These are phyloP conservation scores for Delichon dasypus DNA, from an alignment of 2,797 vertebrate genomes.

Conservation along the genomic window DNA sequence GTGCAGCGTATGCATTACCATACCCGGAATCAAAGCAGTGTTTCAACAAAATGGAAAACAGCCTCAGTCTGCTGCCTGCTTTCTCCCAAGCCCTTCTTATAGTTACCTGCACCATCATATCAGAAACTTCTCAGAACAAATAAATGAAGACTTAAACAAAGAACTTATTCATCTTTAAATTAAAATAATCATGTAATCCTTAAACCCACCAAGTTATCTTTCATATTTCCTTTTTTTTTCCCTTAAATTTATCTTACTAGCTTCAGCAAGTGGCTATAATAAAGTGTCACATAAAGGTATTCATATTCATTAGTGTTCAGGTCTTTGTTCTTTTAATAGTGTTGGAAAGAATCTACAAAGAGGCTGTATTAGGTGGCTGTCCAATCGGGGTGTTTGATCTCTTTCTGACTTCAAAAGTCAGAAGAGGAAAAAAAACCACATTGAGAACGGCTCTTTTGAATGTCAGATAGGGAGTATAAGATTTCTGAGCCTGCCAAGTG, in stretches of 20 bases:
- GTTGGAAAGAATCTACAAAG: conserved; percentile 74
- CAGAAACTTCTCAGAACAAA: conserved; percentile 59
- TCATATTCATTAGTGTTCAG: conserved; percentile 72
- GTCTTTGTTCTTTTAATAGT: conserved; percentile 77
- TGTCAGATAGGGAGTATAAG: conserved; percentile 66
- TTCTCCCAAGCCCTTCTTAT: neutral
- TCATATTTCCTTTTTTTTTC: conserved; percentile 42
- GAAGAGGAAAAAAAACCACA: conserved; percentile 3
- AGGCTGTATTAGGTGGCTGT: conserved; percentile 76
- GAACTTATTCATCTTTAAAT: conserved; percentile 54
- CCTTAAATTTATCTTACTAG: conserved; percentile 51
- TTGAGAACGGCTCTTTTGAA: conserved; percentile 72
- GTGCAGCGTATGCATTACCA: neutral
- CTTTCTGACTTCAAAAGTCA: conserved; percentile 67
- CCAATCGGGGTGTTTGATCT: conserved; percentile 74
- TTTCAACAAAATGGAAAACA: neutral
- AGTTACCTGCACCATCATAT: conserved; percentile 2
- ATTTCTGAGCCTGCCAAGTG: conserved; percentile 76
- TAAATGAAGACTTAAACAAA: conserved; percentile 62
- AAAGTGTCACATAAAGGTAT: conserved; percentile 67
- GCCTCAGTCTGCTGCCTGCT: neutral
- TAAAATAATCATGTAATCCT: conserved; percentile 70
- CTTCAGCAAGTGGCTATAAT: conserved; percentile 68
- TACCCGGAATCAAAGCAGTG: neutral
- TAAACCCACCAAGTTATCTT: conserved; percentile 58